Conservation (phyloP, 2,888 invertebrate genomes). For the Xestoiulus laeticollis region DNA sequence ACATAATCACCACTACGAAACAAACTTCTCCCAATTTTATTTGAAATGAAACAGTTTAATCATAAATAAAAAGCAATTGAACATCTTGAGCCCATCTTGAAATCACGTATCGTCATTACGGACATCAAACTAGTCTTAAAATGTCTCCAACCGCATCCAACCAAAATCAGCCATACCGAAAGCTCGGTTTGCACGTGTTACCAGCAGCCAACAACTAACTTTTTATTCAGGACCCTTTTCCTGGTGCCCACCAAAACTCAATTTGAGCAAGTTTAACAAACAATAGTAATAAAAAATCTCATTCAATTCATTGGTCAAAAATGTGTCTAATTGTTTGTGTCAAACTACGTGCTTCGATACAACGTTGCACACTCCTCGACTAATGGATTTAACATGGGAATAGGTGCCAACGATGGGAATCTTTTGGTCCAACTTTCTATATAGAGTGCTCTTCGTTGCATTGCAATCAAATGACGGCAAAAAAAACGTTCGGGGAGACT, state of each 20-base stretch:
- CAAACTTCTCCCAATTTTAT: not conserved
- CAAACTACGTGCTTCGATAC: not conserved
- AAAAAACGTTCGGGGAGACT: not conserved
- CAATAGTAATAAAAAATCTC: constrained; percentile 19
- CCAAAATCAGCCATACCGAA: not conserved
- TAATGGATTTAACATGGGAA: not conserved
- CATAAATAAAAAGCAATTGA: no score
- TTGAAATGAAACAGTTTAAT: not conserved
- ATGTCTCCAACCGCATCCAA: not conserved
- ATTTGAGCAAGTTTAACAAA: constrained; percentile 37
- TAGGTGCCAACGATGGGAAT: not conserved
- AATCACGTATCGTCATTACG: not conserved
- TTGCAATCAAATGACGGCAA: not conserved
- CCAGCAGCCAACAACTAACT: not conserved
- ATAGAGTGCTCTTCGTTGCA: not conserved
- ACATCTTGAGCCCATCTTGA: not conserved
- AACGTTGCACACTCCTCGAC: not conserved
- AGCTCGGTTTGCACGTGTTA: not conserved
- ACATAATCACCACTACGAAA: no score
- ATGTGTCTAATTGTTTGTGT: not conserved
- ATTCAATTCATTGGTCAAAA: constrained; percentile 2
- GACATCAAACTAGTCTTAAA: not conserved
- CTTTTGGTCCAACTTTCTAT: not conserved
- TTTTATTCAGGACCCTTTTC: not conserved
- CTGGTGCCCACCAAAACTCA: not conserved